Evolutionary conservation across 2,797 vertebrate species (phyloP).

Genomic region (Cephalopachus bancanus): DNA sequence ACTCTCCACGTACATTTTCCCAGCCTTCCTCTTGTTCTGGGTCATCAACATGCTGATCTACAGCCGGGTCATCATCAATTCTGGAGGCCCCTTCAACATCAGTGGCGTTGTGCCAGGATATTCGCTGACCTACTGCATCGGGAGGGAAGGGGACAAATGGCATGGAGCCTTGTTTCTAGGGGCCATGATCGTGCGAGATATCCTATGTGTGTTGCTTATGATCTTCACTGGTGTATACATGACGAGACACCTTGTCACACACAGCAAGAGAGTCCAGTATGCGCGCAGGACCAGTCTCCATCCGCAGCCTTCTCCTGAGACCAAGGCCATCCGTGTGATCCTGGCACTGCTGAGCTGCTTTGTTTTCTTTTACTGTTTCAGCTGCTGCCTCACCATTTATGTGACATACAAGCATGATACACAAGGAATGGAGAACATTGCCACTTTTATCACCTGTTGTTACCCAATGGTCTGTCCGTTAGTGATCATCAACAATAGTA

Average conservation of each 20-base stretch:
- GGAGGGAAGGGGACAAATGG: too few relatives aligned
- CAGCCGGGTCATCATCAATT: background rate
- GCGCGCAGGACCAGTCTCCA: background rate
- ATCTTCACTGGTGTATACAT: background rate
- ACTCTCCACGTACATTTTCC: background rate
- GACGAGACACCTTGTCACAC: too few relatives aligned
- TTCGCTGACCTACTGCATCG: background rate
- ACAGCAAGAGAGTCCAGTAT: too few relatives aligned
- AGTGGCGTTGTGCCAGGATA: rapidly evolving
- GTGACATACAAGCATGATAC: background rate
- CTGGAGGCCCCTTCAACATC: background rate
- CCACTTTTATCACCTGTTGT: background rate
- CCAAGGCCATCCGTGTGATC: background rate
- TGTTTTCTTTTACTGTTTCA: background rate
- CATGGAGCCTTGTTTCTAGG: background rate
- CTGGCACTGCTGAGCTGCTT: background rate
- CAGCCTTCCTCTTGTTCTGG: background rate
- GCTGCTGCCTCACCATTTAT: background rate
- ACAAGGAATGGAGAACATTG: background rate
- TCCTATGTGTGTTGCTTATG: background rate
- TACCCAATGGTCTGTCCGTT: background rate
- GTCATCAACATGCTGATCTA: background rate
- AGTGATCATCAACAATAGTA: background rate
- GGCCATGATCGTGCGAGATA: background rate
- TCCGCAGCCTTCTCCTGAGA: too few relatives aligned